A percentile compares a stretch with the other conserved stretches of the same genome.
Conservation (phyloP, 2,888 invertebrate species). For the Drosophila limbata region DNA sequence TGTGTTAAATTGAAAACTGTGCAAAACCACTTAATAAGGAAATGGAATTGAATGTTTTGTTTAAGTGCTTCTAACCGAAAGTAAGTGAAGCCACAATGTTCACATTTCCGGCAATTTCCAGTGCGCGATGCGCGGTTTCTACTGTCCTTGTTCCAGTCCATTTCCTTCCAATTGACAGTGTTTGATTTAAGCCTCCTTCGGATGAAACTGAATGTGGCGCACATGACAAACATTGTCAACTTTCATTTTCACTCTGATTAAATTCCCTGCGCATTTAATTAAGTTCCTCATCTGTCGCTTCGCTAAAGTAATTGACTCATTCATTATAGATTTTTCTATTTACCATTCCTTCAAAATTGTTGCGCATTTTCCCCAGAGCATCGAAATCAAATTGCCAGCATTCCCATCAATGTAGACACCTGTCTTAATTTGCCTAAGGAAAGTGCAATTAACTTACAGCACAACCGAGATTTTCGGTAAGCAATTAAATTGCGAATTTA, state of each 20-base stretch:
- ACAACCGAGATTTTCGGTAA: slow-evolving; percentile 12
- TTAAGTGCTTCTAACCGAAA: slow-evolving; percentile 28
- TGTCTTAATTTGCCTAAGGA: slow-evolving; percentile 29
- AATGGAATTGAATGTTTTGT: slow-evolving; percentile 18
- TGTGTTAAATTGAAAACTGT: not conserved
- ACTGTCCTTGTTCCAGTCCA: not conserved
- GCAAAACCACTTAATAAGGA: no score
- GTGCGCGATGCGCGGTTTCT: slow-evolving; percentile 14
- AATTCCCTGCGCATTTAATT: slow-evolving; percentile 33
- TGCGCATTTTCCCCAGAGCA: slow-evolving; percentile 16
- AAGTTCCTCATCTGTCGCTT: slow-evolving; percentile 1
- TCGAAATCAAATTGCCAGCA: slow-evolving; percentile 39
- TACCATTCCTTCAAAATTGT: slow-evolving; percentile 9
- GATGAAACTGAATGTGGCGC: slow-evolving; percentile 59
- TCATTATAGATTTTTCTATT: slow-evolving; percentile 44
- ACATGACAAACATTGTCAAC: slow-evolving; percentile 65
- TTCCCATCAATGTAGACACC: slow-evolving; percentile 20
- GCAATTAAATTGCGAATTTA: slow-evolving; percentile 32
- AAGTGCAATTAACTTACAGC: slow-evolving; percentile 36
- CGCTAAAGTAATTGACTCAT: slow-evolving; percentile 43
- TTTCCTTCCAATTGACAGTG: not conserved
- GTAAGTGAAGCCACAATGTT: slow-evolving; percentile 32
- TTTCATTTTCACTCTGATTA: slow-evolving; percentile 33
- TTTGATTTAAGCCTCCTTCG: slow-evolving; percentile 40
- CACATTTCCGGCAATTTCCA: slow-evolving; percentile 64